A percentile compares a stretch with the other conserved stretches of the same genome.
Conservation (phyloP, 2,797 vertebrate genomes). For the Taenioides sp. region DNA sequence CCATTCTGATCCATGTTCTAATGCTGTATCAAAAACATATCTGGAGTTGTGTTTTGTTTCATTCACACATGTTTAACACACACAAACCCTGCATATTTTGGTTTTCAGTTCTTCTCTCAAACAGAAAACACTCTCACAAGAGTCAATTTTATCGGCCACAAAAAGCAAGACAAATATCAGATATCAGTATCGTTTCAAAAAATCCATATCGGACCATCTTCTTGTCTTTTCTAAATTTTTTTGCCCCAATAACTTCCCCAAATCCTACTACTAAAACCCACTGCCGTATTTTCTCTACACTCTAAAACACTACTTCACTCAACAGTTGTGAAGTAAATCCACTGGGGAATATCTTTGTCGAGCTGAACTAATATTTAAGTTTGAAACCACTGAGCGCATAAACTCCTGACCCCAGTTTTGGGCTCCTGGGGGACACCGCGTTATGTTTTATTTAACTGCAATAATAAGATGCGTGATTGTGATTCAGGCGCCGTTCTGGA, state of each 20-base stretch:
- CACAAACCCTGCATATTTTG: too few species aligned
- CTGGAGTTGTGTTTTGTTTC: too few species aligned
- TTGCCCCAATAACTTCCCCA: neutral
- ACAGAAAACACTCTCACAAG: too few species aligned
- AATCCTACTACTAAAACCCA: neutral
- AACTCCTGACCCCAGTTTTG: conserved; percentile 1
- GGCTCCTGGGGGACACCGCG: neutral
- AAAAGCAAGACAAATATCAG: too few species aligned
- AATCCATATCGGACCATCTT: too few species aligned
- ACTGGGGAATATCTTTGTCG: neutral
- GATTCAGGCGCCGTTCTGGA: conserved; percentile 9
- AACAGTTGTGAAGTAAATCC: neutral
- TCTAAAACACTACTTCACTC: neutral
- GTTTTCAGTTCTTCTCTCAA: too few species aligned
- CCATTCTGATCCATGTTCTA: too few species aligned
- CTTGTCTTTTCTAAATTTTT: too few species aligned
- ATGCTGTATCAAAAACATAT: too few species aligned
- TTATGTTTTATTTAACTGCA: conserved; percentile 6
- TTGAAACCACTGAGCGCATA: conserved; percentile 1
- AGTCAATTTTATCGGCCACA: too few species aligned
- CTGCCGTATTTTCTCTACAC: neutral
- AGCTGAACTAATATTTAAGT: neutral
- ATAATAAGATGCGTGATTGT: conserved; percentile 3
- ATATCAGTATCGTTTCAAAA: too few species aligned
- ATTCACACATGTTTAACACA: too few species aligned